Percentiles rank a stretch among this genome's conserved stretches.
Conservation (phyloP, 2,888 invertebrate genomes). For the Slavum lentiscoides region DNA sequence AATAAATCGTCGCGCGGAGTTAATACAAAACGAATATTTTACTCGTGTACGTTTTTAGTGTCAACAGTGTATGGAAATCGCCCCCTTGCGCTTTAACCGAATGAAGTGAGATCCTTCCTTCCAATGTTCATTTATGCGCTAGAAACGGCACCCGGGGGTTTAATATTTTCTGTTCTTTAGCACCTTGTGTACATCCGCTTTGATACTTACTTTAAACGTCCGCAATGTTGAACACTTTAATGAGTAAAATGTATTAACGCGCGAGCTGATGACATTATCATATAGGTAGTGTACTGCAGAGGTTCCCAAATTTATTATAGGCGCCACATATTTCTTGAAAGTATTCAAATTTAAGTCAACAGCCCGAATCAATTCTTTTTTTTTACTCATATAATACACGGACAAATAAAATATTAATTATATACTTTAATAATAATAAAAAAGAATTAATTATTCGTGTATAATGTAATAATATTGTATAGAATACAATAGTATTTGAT, state of each 20-base stretch:
- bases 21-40: constrained; percentile 22
- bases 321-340: too few species aligned
- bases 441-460: too few species aligned
- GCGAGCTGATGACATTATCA: background rate
- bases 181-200: too few species aligned
- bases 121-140: background rate
- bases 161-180: background rate
- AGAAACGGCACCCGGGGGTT: background rate
- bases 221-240: background rate
- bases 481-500: too few species aligned
- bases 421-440: too few species aligned
- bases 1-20: constrained; percentile 12
- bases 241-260: background rate
- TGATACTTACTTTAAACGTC: background rate
- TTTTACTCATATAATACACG: too few species aligned
- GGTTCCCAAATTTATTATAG: too few species aligned
- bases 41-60: constrained; percentile 11
- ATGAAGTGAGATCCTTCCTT: background rate
- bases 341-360: too few species aligned
- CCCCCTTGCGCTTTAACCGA: background rate
- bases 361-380: too few species aligned
- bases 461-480: too few species aligned
- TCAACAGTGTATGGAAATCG: background rate
- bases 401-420: too few species aligned
- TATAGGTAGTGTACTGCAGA: too few species aligned